Base-by-base conservation (phyloP, 1,140 invertebrate genomes). In the Thaumetopoea pityocampa region DNA sequence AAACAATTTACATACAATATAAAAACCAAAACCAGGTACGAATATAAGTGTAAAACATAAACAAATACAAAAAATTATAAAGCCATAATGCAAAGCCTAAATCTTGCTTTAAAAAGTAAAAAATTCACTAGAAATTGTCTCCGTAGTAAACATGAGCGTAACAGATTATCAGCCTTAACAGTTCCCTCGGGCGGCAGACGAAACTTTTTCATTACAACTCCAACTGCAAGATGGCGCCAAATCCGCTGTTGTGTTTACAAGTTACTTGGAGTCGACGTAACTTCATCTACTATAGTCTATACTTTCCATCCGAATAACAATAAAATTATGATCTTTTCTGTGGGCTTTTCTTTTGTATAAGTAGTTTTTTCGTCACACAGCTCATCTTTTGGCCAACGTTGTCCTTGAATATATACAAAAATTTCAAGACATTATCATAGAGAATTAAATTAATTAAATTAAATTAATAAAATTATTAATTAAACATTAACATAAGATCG, bases 201-300 rank as follows among this genome's bases (percentile, higher is more conserved):
- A 51, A 63, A 59, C 60, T 63, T 63, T 51, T 55, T 56, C 56
- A 59, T 59, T 63, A 60, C 41, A 47, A 38, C 29, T 42, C 20
- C 11, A 6, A 4, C 6, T 16, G 8, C 20, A 42, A 42, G 28
- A 42, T 42, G 28, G 14, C 19, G 17, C 28, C 20, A 42, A 42
- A 42, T 47, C 19, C 24, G 36, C 23, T 35, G 40, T 24, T 40
- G 30, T 35, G 42, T 38, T 51, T 17, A 32, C 29, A 51, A 38
- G 41, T 50, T 36, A 18, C 9, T 38, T 9, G 4, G 16, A 38
- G 24, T 22, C 10, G 20, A 20, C 35, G 12, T 11, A 38, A 38
- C 23, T 38, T 38, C 12, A 9, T 38, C 23, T 29, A 5, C 9
- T 11, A 12, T 7, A 19, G 16, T 32, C 19, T 23, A 11, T 8